These are phyloP conservation scores for Zygothrica quintamaculata DNA, from an alignment of 2,888 invertebrate genomes.

Conservation along the genomic window DNA sequence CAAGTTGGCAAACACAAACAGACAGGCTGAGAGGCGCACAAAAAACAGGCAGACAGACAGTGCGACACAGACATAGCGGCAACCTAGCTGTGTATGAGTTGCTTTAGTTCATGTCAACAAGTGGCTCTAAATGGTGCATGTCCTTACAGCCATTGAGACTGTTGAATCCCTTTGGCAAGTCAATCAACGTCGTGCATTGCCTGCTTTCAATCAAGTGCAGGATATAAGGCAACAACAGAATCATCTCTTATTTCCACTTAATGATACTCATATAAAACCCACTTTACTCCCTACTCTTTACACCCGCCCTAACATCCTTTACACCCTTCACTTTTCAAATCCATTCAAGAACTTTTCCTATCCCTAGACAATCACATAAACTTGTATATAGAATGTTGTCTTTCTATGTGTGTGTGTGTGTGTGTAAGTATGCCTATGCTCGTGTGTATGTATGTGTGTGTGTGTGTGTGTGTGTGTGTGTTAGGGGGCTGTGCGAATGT, in stretches of 20 bases:
- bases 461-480: not conserved
- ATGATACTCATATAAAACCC: conserved; percentile 4
- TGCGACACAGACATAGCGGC: conserved; percentile 7
- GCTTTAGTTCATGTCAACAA: conserved; percentile 39
- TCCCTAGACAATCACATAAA: conserved; percentile 10
- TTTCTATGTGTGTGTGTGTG: too few species aligned
- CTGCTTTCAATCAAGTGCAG: conserved; percentile 54
- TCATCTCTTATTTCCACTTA: conserved; percentile 35
- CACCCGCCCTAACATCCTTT: not conserved
- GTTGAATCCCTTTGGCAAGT: conserved; percentile 59
- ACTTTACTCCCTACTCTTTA: not conserved
- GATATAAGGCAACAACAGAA: conserved; percentile 31
- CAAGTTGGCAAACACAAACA: conserved; percentile 43
- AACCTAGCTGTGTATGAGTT: conserved; percentile 2
- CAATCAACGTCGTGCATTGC: conserved; percentile 68
- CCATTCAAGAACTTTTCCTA: conserved; percentile 2
- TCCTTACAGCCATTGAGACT: conserved; percentile 39
- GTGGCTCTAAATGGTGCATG: conserved; percentile 52
- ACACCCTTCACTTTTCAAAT: not conserved
- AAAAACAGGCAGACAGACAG: conserved; percentile 14
- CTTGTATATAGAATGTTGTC: conserved; percentile 6
- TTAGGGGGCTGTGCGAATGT: conserved; percentile 3
- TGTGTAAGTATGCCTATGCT: too few species aligned
- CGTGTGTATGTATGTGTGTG: too few species aligned
- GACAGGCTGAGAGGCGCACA: conserved; percentile 13